These are phyloP conservation scores for Carcina quercana DNA, from an alignment of 2,888 invertebrate species.

Conservation along the genomic window DNA sequence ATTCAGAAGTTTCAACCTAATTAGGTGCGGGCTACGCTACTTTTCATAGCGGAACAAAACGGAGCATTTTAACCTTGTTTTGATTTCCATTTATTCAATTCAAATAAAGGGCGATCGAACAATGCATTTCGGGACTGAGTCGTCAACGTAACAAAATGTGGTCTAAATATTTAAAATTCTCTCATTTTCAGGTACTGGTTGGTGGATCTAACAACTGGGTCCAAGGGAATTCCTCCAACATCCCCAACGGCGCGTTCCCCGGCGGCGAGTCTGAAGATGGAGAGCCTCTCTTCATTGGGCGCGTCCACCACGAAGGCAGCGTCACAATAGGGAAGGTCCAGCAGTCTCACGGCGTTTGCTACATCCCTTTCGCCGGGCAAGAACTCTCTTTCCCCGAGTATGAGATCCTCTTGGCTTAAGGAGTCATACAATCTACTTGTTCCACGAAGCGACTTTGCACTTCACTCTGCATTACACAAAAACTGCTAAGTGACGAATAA, in stretches of 20 bases:
- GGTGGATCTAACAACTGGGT: slow-evolving; percentile 81
- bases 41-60: no score
- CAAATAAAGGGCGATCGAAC: no score
- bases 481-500: no score
- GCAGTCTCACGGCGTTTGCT: slow-evolving; percentile 85
- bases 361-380: slow-evolving; percentile 88
- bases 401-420: slow-evolving; percentile 80
- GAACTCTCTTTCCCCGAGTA: slow-evolving; percentile 88
- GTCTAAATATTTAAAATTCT: neutral
- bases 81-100: no score
- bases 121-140: no score
- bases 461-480: no score
- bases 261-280: slow-evolving; percentile 84
- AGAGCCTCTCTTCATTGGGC: slow-evolving; percentile 85
- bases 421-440: no score
- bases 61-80: no score
- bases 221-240: slow-evolving; percentile 76
- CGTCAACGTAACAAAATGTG: neutral
- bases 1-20: no score
- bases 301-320: slow-evolving; percentile 84
- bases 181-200: slow-evolving; percentile 61
- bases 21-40: no score
- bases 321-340: slow-evolving; percentile 89
- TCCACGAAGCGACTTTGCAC: no score
- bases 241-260: slow-evolving; percentile 84